phyloP scores from a whole-genome alignment of 2,113 vertebrate species.

The Mesembrinibis cayennensis region DNA sequence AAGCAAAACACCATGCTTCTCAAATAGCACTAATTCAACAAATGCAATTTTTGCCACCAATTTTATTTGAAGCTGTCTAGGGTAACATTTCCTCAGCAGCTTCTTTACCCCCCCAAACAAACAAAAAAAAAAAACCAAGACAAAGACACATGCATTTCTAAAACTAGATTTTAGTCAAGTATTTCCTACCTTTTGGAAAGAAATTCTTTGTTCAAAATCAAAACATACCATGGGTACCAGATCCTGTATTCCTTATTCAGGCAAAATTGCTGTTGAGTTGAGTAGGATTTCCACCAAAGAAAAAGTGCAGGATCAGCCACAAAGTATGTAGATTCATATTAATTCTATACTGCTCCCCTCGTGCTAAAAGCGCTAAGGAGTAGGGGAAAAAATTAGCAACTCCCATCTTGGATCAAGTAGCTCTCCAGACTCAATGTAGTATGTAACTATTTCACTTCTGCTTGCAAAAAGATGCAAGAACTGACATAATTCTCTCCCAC shows the following conservation, averaged over 20 bases:
- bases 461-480: constrained; percentile 37
- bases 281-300: neutral
- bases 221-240: constrained; percentile 38
- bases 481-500: neutral
- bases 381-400: constrained; percentile 40
- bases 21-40: constrained; percentile 73
- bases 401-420: constrained; percentile 38
- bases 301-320: neutral
- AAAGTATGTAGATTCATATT: constrained; percentile 45
- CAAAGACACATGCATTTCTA: constrained; percentile 44
- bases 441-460: constrained; percentile 48
- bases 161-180: constrained; percentile 70
- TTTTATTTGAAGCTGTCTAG: constrained; percentile 71
- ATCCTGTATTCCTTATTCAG: neutral
- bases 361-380: constrained; percentile 57
- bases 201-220: constrained; percentile 66
- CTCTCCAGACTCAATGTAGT: constrained; percentile 57
- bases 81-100: constrained; percentile 49
- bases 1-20: constrained; percentile 70
- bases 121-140: neutral
- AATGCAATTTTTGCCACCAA: constrained; percentile 61
- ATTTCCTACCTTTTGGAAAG: constrained; percentile 66
- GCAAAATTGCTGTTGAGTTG: neutral
- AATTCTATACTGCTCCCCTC: constrained; percentile 55
- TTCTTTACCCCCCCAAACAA: constrained; percentile 5